Evolutionary conservation across 2,113 vertebrate genomes (phyloP), one percentile per base, ranked within the genome.

Genomic region (Perca fluviatilis): DNA sequence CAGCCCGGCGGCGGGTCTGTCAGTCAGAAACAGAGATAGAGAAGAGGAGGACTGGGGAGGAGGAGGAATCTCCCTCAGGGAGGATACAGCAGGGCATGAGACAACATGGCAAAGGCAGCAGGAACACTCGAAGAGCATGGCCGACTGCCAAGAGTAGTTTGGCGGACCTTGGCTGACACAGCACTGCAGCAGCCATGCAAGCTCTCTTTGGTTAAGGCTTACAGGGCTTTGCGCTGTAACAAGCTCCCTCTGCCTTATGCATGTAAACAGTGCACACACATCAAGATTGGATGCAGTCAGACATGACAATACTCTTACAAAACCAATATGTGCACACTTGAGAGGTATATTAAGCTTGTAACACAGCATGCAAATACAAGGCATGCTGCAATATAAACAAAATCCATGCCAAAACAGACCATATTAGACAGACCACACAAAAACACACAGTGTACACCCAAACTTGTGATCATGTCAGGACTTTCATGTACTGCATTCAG

Each of bases 61-160:
- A 75, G 72, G 77, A 83, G 63, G 85, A 75, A 85, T 86, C 79
- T 77, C 82, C 86, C 84, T 84, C 58, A 65, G 70, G 72, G 85
- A 92, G 89, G 86, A 89, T 86, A 82, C 63, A 73, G 70, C 84
- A 68, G 77, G 75, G 87, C 88, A 85, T 87, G 91, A 93, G 90
- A 76, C 89, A 88, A 89, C 93, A 94, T 53, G 85, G 89, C 74
- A 90, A 77, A 87, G 53, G 77, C 68, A 88, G 82, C 79, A 65
- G 74, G 60, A 91, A 83, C 86, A 49, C 86, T 89, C 49, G 23
- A 86, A 86, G 79, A 84, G 49, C 23, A 67, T 91, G 91, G 86
- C 68, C 1, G 6, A 73, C 79, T 75, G 90, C 90, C 94, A 91
- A 67, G 66, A 86, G 80, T 43, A 88, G 82, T 86, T 87, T 88